Conservation (phyloP, 2,113 vertebrate species). For the Stegostoma tigrinum region DNA sequence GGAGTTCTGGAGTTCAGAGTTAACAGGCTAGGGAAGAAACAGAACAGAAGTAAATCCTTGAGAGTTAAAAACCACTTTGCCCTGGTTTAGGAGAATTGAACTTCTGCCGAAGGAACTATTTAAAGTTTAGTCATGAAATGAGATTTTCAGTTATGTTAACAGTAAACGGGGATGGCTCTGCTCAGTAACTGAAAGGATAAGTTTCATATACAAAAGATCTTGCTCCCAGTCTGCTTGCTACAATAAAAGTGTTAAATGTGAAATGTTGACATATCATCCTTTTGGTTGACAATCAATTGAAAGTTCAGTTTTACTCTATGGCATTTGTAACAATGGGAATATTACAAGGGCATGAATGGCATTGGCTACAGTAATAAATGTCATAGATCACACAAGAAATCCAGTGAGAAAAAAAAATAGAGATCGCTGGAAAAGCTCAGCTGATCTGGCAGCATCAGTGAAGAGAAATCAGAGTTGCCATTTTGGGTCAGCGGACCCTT, state of each 20-base stretch:
- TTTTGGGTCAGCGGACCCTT: too few species aligned
- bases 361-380: too few species aligned
- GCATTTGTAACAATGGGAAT: too few species aligned
- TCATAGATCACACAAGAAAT: too few species aligned
- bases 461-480: too few species aligned
- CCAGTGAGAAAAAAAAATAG: too few species aligned
- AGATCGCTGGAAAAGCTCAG: too few species aligned
- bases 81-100: not conserved
- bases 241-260: not conserved
- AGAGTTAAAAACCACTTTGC: not conserved
- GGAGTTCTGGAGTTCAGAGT: not conserved
- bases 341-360: too few species aligned
- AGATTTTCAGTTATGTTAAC: not conserved
- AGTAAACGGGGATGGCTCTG: not conserved
- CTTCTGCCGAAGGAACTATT: not conserved
- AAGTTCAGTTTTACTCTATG: not conserved
- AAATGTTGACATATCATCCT: not conserved
- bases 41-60: not conserved
- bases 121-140: not conserved
- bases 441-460: too few species aligned
- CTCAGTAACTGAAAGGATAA: not conserved
- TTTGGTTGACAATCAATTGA: not conserved
- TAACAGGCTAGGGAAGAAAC: not conserved
- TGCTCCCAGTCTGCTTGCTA: not conserved
- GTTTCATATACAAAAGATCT: not conserved